A percentile compares a stretch with the other conserved stretches of the same genome.
phyloP scores from a whole-genome alignment of 2,888 invertebrate species.

The Charanyca ferruginea region DNA sequence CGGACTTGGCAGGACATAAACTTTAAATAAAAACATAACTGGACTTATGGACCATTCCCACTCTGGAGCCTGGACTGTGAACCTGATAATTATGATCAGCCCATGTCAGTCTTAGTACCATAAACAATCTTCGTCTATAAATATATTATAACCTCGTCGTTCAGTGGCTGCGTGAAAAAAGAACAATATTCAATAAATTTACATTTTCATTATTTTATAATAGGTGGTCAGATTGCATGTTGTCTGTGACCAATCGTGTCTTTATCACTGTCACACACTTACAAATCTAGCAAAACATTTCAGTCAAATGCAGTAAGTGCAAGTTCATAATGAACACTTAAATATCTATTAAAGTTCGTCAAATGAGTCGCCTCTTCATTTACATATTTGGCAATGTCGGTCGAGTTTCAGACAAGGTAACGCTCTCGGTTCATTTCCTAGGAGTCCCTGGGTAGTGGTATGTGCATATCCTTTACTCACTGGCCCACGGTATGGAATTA shows the following conservation, averaged over 20 bases:
- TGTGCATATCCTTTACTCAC: slow-evolving; percentile 75
- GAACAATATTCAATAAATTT: too few relatives aligned
- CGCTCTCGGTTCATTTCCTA: slow-evolving; percentile 82
- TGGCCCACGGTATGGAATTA: slow-evolving; percentile 83
- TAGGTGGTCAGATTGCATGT: background rate
- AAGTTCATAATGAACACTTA: slow-evolving; percentile 88
- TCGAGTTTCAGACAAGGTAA: slow-evolving; percentile 79
- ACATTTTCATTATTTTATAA: too few relatives aligned
- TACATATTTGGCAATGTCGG: slow-evolving; percentile 86
- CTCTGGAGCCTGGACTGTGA: too few relatives aligned
- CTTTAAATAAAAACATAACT: too few relatives aligned
- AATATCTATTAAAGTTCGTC: slow-evolving; percentile 89
- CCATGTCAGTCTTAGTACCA: background rate
- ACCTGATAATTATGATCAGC: too few relatives aligned
- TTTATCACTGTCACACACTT: background rate
- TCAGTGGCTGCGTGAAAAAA: background rate
- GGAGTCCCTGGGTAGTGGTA: slow-evolving; percentile 83
- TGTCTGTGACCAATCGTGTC: background rate
- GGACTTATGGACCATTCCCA: too few relatives aligned
- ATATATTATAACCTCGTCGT: too few relatives aligned
- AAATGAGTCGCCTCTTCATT: slow-evolving; percentile 87
- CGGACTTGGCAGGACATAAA: too few relatives aligned
- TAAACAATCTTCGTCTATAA: background rate
- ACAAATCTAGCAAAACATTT: slow-evolving; percentile 57
- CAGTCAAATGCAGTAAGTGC: slow-evolving; percentile 75